A percentile compares a stretch with the other conserved stretches of the same genome.
These are phyloP conservation scores for Galendromus occidentalis DNA, from an alignment of 1,140 invertebrate genomes.

Conservation along the genomic window DNA sequence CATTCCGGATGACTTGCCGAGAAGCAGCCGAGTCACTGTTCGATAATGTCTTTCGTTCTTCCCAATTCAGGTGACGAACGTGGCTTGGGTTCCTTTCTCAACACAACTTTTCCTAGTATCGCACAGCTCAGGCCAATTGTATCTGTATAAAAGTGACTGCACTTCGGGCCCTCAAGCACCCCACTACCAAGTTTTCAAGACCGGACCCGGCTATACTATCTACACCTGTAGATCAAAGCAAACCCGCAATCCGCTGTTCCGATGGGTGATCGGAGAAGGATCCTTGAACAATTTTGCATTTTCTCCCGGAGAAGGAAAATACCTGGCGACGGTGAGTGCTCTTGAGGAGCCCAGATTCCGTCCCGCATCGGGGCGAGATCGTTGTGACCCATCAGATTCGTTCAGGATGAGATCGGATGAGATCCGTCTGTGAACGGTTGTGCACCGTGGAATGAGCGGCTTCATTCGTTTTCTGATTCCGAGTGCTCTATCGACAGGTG, in stretches of 20 bases:
- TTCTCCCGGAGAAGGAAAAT: slow-evolving; percentile 64
- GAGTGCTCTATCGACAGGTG: slow-evolving; percentile 21
- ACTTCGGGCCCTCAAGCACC: slow-evolving; percentile 57
- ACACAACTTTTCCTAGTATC: slow-evolving; percentile 78
- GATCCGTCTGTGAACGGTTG: not conserved
- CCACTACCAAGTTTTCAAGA: slow-evolving; percentile 80
- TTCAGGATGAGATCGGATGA: not conserved
- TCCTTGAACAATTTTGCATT: slow-evolving; percentile 93
- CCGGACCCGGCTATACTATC: slow-evolving; percentile 78
- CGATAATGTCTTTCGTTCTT: not conserved
- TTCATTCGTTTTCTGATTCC: not conserved
- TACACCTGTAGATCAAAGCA: slow-evolving; percentile 91
- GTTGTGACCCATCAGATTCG: not conserved
- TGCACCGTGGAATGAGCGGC: not conserved
- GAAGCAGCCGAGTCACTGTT: no score
- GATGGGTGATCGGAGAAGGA: slow-evolving; percentile 57
- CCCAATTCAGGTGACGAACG: slow-evolving; percentile 56
- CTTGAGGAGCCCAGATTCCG: not conserved
- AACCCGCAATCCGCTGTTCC: slow-evolving; percentile 78
- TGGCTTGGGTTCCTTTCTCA: slow-evolving; percentile 87
- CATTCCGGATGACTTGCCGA: no score
- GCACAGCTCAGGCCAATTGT: slow-evolving; percentile 87
- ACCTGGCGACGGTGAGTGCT: slow-evolving; percentile 54
- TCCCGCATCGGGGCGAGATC: not conserved
- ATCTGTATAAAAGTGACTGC: slow-evolving; percentile 90